Conservation (phyloP, 2,797 vertebrate genomes). For the Spondyliosoma cantharus region DNA sequence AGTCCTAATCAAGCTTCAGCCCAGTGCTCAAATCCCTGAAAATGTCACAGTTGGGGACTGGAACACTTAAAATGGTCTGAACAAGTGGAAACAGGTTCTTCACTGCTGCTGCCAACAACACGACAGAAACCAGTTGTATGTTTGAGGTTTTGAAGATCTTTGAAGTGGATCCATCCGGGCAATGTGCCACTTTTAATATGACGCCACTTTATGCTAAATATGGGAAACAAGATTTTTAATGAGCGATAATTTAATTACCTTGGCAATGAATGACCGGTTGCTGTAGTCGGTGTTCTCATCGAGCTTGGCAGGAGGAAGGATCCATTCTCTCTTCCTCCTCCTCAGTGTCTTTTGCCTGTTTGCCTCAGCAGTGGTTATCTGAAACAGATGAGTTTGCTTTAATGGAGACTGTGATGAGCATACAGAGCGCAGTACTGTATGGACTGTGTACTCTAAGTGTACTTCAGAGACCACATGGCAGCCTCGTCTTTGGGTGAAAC, state of each 20-base stretch:
- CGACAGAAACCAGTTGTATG: constrained; percentile 8
- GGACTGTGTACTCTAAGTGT: background rate
- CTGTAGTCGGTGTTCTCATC: constrained; percentile 89
- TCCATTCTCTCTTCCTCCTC: constrained; percentile 93
- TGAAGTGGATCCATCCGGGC: background rate
- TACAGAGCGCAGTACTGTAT: background rate
- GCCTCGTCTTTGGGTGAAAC: background rate
- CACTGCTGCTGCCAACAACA: background rate
- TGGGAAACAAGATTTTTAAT: background rate
- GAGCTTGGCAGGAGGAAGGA: constrained; percentile 88
- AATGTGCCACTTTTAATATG: background rate
- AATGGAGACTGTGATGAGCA: background rate
- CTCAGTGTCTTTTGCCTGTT: constrained; percentile 18
- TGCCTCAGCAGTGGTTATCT: constrained; percentile 61
- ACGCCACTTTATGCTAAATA: background rate
- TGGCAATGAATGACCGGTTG: constrained; percentile 86
- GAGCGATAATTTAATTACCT: constrained; percentile 77
- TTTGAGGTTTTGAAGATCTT: background rate
- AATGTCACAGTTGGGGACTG: background rate
- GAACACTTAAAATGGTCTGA: background rate
- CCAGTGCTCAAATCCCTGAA: background rate
- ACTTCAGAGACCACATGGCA: background rate
- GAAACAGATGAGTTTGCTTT: constrained; percentile 20
- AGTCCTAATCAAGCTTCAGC: background rate
- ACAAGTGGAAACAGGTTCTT: constrained; percentile 1